Conservation (phyloP, 2,888 invertebrate genomes). For the Uloborus plumipes region DNA sequence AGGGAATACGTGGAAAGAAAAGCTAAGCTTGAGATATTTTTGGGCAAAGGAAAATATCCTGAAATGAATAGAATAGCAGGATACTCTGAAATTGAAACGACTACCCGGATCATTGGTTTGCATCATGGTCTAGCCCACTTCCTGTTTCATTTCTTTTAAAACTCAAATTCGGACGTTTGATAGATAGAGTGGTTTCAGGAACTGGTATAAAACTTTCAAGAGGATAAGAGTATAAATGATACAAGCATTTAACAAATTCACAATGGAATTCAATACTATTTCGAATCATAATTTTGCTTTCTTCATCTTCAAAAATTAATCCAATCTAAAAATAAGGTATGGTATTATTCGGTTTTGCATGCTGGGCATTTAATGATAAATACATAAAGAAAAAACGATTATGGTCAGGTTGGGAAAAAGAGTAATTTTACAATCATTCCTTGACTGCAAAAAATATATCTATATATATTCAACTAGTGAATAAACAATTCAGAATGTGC, state of each 20-base stretch:
- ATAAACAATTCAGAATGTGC: too few relatives aligned
- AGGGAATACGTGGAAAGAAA: constrained; percentile 33
- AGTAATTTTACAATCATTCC: too few relatives aligned
- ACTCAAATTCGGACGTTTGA: constrained; percentile 51
- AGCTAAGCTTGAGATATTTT: not conserved
- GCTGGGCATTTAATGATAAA: too few relatives aligned
- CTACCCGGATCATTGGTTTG: constrained; percentile 49
- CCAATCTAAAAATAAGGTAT: too few relatives aligned
- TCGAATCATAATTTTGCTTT: too few relatives aligned
- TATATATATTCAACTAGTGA: too few relatives aligned
- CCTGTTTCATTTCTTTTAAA: constrained; percentile 35
- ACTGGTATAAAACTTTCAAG: not conserved
- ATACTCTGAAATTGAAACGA: constrained; percentile 48
- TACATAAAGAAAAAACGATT: too few relatives aligned
- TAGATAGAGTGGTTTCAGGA: constrained; percentile 39
- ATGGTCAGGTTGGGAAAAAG: too few relatives aligned
- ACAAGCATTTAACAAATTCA: not conserved
- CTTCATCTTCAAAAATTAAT: too few relatives aligned
- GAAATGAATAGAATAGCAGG: constrained; percentile 40
- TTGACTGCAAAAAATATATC: too few relatives aligned
- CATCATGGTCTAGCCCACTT: constrained; percentile 28
- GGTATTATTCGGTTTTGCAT: too few relatives aligned
- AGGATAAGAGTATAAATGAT: constrained; percentile 32
- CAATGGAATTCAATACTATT: too few relatives aligned
- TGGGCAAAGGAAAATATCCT: not conserved